Conservation (phyloP, 2,888 invertebrate species). For the Calephelis perditalis region DNA sequence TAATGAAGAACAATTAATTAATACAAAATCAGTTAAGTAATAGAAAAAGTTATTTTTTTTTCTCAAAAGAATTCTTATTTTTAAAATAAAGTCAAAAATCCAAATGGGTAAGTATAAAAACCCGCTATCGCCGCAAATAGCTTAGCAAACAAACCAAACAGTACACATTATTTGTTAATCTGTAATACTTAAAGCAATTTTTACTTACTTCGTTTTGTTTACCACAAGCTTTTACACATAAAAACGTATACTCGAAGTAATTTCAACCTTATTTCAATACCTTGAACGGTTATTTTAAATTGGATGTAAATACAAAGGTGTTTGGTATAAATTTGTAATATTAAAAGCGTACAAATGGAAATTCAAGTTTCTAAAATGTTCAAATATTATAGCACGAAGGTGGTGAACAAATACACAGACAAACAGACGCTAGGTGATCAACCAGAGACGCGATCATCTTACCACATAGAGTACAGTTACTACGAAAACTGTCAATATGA, state of each 20-base stretch:
- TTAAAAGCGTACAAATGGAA: conserved; percentile 45
- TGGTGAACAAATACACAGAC: conserved; percentile 40
- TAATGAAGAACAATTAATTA: too few species aligned
- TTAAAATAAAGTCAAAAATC: too few species aligned
- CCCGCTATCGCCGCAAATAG: conserved; percentile 11
- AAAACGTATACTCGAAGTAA: conserved; percentile 4
- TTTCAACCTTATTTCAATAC: conserved; percentile 21
- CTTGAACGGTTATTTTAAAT: background rate
- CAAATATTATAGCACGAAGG: conserved; percentile 47
- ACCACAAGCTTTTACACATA: background rate
- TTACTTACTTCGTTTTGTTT: conserved; percentile 7
- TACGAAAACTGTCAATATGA: conserved; percentile 18
- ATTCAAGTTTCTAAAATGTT: conserved; percentile 66
- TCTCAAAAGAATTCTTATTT: too few species aligned
- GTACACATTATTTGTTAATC: conserved; percentile 11
- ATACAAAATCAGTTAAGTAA: too few species aligned
- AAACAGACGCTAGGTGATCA: conserved; percentile 46
- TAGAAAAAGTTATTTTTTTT: too few species aligned
- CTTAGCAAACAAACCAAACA: conserved; percentile 3
- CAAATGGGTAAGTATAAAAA: background rate
- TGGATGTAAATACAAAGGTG: background rate
- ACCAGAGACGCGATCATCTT: conserved; percentile 51
- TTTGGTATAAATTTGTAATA: conserved; percentile 16
- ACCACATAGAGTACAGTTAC: conserved; percentile 37
- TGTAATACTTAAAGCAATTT: conserved; percentile 10